Percentiles rank a stretch among this genome's conserved stretches.
phyloP scores from a whole-genome alignment of 2,113 vertebrate species.

The Reinhardtius hippoglossoides region DNA sequence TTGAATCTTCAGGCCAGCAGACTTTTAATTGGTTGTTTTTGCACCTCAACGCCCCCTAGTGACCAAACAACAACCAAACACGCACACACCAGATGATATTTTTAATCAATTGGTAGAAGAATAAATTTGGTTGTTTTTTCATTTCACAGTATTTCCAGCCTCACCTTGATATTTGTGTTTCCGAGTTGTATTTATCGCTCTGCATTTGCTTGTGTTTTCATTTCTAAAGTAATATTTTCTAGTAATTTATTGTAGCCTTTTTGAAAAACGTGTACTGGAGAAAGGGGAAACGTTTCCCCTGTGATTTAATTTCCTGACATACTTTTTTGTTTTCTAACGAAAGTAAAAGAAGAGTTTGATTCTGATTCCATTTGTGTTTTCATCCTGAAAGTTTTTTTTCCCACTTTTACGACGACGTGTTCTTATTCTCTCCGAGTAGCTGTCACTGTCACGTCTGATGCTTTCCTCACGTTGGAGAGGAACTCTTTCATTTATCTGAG shows the following conservation, averaged over 20 bases:
- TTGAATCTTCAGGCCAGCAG: not conserved
- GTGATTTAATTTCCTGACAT: slow-evolving; percentile 16
- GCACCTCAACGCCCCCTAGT: not conserved
- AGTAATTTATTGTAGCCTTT: slow-evolving; percentile 76
- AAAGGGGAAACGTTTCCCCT: not conserved
- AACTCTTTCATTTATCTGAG: not conserved
- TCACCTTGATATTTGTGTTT: not conserved
- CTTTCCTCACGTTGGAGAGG: slow-evolving; percentile 9
- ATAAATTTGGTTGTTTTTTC: no score
- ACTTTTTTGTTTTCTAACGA: slow-evolving; percentile 25
- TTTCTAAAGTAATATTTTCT: slow-evolving; percentile 43
- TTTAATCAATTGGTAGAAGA: not conserved
- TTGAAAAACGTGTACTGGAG: slow-evolving; percentile 2
- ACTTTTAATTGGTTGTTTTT: not conserved
- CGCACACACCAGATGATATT: not conserved
- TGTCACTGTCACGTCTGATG: not conserved
- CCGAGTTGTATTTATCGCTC: not conserved
- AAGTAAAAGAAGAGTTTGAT: slow-evolving; percentile 24
- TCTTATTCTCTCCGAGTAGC: not conserved
- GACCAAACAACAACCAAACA: not conserved
- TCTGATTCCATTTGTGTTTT: not conserved
- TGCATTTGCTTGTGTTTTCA: slow-evolving; percentile 26
- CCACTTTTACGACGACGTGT: no score
- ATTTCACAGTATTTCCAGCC: not conserved
- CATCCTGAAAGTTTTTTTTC: not conserved